phyloP scores from a whole-genome alignment of 1,140 invertebrate species.

The Sycophila sp. region DNA sequence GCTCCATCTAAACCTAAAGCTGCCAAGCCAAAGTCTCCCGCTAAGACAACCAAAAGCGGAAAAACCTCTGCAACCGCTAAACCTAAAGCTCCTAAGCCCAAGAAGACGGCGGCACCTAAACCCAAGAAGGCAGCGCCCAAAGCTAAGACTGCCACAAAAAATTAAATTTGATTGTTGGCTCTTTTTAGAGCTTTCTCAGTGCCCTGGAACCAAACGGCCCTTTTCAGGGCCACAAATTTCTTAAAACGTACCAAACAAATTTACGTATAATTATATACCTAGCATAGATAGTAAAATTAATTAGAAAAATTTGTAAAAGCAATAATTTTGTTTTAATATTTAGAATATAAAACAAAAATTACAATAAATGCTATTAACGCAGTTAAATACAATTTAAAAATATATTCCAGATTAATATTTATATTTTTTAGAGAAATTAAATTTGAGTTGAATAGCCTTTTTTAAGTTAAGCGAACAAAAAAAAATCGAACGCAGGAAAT shows the following conservation, averaged over 20 bases:
- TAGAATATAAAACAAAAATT: too few relatives aligned
- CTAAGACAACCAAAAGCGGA: background rate
- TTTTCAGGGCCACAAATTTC: background rate
- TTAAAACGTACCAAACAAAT: background rate
- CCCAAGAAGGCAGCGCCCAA: background rate
- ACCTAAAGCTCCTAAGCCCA: background rate
- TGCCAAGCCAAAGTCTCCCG: background rate
- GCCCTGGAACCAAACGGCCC: background rate
- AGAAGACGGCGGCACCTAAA: background rate
- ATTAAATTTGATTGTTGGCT: background rate
- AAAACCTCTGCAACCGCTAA: background rate
- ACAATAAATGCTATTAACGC: too few relatives aligned
- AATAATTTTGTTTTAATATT: too few relatives aligned
- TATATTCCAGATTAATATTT: too few relatives aligned
- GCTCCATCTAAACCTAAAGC: background rate
- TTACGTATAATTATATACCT: too few relatives aligned
- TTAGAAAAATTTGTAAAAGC: too few relatives aligned
- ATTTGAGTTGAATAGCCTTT: too few relatives aligned
- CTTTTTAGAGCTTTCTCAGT: background rate
- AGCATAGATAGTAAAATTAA: too few relatives aligned
- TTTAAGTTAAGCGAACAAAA: too few relatives aligned
- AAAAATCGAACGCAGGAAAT: too few relatives aligned
- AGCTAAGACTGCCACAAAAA: background rate
- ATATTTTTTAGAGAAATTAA: too few relatives aligned
- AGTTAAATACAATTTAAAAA: too few relatives aligned